phyloP scores from a whole-genome alignment of 2,888 invertebrate genomes.

The Cerastoderma edule region DNA sequence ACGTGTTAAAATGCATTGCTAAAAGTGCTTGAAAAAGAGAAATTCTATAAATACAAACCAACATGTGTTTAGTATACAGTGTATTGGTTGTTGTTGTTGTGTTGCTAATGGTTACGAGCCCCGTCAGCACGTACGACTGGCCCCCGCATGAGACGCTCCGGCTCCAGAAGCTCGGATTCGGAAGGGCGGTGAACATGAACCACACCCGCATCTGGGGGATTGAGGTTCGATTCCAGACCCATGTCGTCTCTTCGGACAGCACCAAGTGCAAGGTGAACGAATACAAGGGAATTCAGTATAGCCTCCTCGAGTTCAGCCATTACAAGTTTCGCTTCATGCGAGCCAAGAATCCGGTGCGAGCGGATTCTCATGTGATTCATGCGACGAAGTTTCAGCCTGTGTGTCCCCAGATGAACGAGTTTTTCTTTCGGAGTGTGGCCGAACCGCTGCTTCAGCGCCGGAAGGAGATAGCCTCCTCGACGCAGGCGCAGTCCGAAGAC shows the following conservation, averaged over 20 bases:
- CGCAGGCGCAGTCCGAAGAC: conserved; percentile 34
- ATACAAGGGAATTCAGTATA: conserved; percentile 32
- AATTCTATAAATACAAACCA: no score
- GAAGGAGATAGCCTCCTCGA: conserved; percentile 29
- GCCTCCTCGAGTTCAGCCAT: conserved; percentile 13
- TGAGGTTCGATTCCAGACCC: conserved; percentile 24
- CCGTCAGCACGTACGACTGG: conserved; percentile 4
- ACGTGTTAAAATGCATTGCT: no score
- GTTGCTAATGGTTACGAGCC: no score
- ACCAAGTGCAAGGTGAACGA: conserved; percentile 21
- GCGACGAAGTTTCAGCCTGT: conserved; percentile 44
- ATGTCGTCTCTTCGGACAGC: neutral
- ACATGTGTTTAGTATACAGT: no score
- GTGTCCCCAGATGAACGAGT: conserved; percentile 38
- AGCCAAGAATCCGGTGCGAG: conserved; percentile 20
- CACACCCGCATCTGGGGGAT: conserved; percentile 21
- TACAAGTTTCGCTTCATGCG: conserved; percentile 27
- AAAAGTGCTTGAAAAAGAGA: no score
- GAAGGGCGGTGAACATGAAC: conserved; percentile 14
- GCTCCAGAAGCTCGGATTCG: conserved; percentile 3
- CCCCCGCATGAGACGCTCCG: neutral
- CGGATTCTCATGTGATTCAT: conserved; percentile 6
- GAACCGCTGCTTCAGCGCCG: conserved; percentile 23
- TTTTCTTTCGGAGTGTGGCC: conserved; percentile 1
- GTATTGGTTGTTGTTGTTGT: no score